Base-by-base conservation (phyloP, 2,888 invertebrate species). In the Salticus scenicus region DNA sequence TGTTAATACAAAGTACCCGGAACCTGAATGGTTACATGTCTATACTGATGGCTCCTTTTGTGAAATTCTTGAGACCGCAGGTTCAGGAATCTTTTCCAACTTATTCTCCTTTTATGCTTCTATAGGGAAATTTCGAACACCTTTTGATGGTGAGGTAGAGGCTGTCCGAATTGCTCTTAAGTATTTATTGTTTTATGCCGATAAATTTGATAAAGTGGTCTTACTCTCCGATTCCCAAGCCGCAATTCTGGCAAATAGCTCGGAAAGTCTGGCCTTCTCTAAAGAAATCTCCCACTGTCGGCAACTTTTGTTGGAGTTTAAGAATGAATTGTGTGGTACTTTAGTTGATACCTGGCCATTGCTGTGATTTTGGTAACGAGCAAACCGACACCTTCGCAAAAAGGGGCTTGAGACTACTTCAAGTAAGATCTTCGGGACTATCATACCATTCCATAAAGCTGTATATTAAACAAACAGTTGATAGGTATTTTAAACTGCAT, bases 31-130 rank as follows among this genome's bases (percentile, higher is more conserved):
- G 41, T 33, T 74, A 17, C 74, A 74, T 41, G 41, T 74, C 28
- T 74, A 74, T 17, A 63, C 30, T 20, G 37, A 63, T 42, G 37
- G 37, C 42, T 41, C 74, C 37, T 24, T 74, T 20, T 64, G 27
- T 64, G 37, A 74, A 28, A 41, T 64, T 64, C 57, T 41, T 37
- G 10, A 7, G 37, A 37, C 37, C 10, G 37, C 37, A 37, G 37
- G 63, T 0, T 63, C 37, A 27, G 24, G 73, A 24, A n/a, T 57
- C 33, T 73, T 37, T 24, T 33, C 14, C 1, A 24, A 5, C 17
- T 14, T 64, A 5, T 66, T 42, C 28, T 30, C 64, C 28, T 74
- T 17, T 27, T 28, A 64, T 41, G 42, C 41, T 10, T 64, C 41
- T 17, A 28, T 20, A 33, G 64, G n/a, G 12, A 74, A 41, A 66